A percentile compares a stretch with the other conserved stretches of the same genome.
These are phyloP conservation scores for Eupithecia inturbata DNA, from an alignment of 2,888 invertebrate species.

Conservation along the genomic window DNA sequence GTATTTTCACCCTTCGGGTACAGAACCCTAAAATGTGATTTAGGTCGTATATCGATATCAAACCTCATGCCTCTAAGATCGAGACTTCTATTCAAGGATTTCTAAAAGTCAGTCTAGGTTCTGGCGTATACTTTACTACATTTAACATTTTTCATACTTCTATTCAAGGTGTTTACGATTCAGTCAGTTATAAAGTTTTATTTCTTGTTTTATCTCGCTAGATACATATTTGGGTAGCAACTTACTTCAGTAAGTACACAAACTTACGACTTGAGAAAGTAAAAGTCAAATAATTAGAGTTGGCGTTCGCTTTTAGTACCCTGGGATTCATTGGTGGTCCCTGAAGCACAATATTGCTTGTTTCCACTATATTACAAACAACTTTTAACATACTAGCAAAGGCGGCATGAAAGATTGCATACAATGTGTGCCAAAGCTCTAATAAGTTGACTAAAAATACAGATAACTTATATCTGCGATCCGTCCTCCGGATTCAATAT, in stretches of 20 bases:
- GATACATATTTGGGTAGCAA: slow-evolving; percentile 11
- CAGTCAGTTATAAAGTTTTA: neutral
- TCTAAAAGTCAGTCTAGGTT: neutral
- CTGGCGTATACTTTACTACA: neutral
- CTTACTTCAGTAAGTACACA: slow-evolving; percentile 16
- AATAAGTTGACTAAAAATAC: neutral
- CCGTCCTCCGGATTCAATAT: neutral
- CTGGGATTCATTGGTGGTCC: slow-evolving; percentile 56
- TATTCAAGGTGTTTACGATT: slow-evolving; percentile 9
- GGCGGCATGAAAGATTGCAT: neutral
- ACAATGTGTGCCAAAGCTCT: neutral
- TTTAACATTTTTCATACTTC: neutral
- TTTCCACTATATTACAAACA: slow-evolving; percentile 46
- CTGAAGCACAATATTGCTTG: slow-evolving; percentile 43
- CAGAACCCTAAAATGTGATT: too few relatives aligned
- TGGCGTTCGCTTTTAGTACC: slow-evolving; percentile 55
- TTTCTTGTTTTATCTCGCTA: slow-evolving; percentile 15
- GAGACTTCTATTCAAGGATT: slow-evolving; percentile 2
- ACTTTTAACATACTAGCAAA: neutral
- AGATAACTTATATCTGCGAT: neutral
- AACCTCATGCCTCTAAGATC: too few relatives aligned
- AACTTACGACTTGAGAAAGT: slow-evolving; percentile 34
- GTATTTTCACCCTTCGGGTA: too few relatives aligned
- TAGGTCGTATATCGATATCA: too few relatives aligned
- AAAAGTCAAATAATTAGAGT: slow-evolving; percentile 56